Base-by-base conservation (phyloP, 2,797 vertebrate species). In the Lepidocolaptes lacrymiger region DNA sequence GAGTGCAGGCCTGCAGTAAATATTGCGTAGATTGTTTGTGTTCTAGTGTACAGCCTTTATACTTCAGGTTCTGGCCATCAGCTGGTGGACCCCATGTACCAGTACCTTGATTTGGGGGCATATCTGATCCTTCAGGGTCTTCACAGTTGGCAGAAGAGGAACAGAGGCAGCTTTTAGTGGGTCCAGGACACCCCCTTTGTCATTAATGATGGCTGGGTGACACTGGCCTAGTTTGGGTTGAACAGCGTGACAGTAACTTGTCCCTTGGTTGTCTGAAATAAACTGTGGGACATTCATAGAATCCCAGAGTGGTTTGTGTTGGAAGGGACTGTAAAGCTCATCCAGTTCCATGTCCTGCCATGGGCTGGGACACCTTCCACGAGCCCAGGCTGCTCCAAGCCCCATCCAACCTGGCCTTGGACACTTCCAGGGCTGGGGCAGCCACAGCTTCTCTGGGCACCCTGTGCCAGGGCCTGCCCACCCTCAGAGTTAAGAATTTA, bases 151-250 rank as follows among this genome's bases (percentile, higher is more conserved):
- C 34, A 54, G 44, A 9, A 22, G 49, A 55, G 48, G 7, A 41
- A 17, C 34, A 43, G 68, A 54, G 18, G 14, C 34, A 9, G 15
- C n/a, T 48, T 58, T 48, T 26, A 28, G 22, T 36, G 34, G 32
- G 30, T 16, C 18, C 4, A 5, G 30, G 4, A 5, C 21, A 51
- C 8, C 59, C 3, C 0, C 36, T 52, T 66, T 32, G 16, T 15
- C 34, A 9, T 46, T 39, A 64, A 14, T 8, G n/a, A 22, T 0
- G 0, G 21, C 14, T 0, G 0, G 23, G 17, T 26, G 26, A 19
- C 9, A 9, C 11, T 3, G 2, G 18, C 61, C 16, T 8, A 18
- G 19, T 44, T 24, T 0, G 72, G 51, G 34, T 23, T 61, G 46
- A 32, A 11, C 34, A 52, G 16, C 18, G 66, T 28, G 23, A 12